Conservation (phyloP, 2,888 invertebrate species). For the Lydus trimaculatus region DNA sequence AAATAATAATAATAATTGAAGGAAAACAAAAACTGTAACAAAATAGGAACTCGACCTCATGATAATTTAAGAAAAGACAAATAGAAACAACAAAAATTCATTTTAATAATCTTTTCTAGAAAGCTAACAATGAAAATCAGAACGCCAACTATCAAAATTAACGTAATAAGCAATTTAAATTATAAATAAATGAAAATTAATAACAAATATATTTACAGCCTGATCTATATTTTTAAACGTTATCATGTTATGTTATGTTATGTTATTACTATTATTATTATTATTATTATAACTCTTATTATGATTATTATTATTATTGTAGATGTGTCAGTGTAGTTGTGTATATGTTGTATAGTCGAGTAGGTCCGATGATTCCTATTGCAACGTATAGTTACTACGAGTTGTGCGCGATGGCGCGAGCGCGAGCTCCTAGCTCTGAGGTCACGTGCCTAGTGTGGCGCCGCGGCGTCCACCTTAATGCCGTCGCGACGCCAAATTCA, state of each 20-base stretch:
- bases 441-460: slow-evolving; percentile 27
- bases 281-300: slow-evolving; percentile 16
- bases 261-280: slow-evolving; percentile 25
- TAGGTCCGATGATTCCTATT: slow-evolving; percentile 62
- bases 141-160: slow-evolving; percentile 33
- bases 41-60: slow-evolving; percentile 39
- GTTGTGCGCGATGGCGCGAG: slow-evolving; percentile 36
- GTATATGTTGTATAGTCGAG: slow-evolving; percentile 60
- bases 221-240: slow-evolving; percentile 59
- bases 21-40: slow-evolving; percentile 6
- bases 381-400: slow-evolving; percentile 63
- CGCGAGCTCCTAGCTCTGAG: slow-evolving; percentile 25
- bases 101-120: neutral
- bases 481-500: slow-evolving; percentile 21
- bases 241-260: slow-evolving; percentile 51
- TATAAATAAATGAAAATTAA: slow-evolving; percentile 38
- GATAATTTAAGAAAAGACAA: slow-evolving; percentile 10
- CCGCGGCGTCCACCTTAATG: slow-evolving; percentile 10
- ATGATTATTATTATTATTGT: slow-evolving; percentile 44
- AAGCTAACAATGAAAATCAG: slow-evolving; percentile 28
- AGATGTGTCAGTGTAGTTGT: slow-evolving; percentile 59
- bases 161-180: slow-evolving; percentile 39
- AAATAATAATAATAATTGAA: neutral
- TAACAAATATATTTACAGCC: slow-evolving; percentile 57
- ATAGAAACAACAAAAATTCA: slow-evolving; percentile 6